Percentiles rank a stretch among this genome's conserved stretches.
phyloP scores from a whole-genome alignment of 2,888 invertebrate species.

The Xestobium rufovillosum region DNA sequence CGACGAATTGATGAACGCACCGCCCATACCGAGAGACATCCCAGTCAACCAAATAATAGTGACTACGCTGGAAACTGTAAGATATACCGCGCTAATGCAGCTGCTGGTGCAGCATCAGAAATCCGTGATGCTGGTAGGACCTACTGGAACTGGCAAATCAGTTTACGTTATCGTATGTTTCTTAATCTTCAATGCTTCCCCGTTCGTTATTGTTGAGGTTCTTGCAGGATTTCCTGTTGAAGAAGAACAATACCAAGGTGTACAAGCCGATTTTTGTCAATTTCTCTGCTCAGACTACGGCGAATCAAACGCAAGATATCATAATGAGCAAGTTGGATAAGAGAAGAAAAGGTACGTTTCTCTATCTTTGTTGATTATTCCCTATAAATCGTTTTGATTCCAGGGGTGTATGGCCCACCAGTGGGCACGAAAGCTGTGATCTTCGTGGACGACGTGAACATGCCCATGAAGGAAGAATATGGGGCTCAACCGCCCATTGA shows the following conservation, averaged over 20 bases:
- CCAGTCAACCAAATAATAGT: constrained; percentile 93
- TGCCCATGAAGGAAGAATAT: constrained; percentile 83
- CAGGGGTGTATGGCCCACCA: constrained; percentile 86
- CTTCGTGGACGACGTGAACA: constrained; percentile 94
- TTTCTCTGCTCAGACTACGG: constrained; percentile 90
- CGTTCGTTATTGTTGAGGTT: constrained; percentile 5
- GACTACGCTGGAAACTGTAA: constrained; percentile 82
- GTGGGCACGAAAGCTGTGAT: constrained; percentile 82
- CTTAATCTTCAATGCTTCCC: neutral
- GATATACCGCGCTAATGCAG: constrained; percentile 72
- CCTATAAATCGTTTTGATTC: constrained; percentile 8
- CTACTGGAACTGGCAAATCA: constrained; percentile 93
- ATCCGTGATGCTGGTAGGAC: constrained; percentile 80
- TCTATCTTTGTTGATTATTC: too few species aligned
- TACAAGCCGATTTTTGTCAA: constrained; percentile 84
- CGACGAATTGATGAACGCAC: constrained; percentile 68
- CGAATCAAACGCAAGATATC: constrained; percentile 89
- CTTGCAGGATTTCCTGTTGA: constrained; percentile 67
- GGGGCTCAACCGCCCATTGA: constrained; percentile 95
- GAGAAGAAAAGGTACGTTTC: constrained; percentile 78
- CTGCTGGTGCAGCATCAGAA: constrained; percentile 75
- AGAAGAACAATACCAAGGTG: constrained; percentile 65
- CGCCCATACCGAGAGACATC: constrained; percentile 79
- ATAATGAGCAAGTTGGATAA: constrained; percentile 93
- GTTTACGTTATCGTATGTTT: constrained; percentile 67